Base-by-base conservation (phyloP, 2,888 invertebrate species). In the Ectropis crepuscularia region DNA sequence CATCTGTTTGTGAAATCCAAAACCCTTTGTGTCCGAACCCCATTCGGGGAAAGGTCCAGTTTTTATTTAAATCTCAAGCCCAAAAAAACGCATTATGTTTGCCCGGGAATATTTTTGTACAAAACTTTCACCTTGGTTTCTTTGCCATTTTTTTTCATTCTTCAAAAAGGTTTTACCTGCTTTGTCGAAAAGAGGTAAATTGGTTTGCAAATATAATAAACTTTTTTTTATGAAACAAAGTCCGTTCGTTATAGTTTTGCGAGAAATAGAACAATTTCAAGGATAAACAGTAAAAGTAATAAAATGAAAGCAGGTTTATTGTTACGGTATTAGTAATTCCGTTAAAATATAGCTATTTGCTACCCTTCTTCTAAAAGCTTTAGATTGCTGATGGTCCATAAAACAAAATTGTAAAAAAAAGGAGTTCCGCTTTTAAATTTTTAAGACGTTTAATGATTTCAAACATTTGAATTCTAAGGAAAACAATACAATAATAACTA, bases 1-100 rank as follows among this genome's bases (percentile, higher is more conserved):
- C 86, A 86, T 87, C 85, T 88, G 86, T 85, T 83, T 81, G 81
- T 86, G 90, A 88, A 89, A 91, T 85, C 74, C 76, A 85, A 90
- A 91, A 88, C 90, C 91, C 90, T 88, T 90, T 90, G 89, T 89
- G 80, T 77, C 77, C 72, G 74, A 72, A 69, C 43, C 47, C 75
- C 74, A 77, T 89, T 88, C 87, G 83, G 76, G 83, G 84, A 83
- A 84, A 83, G 82, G 81, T 78, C 76, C 78, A 69, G 69, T 75
- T 72, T 74, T 80, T 87, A 88, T 87, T 84, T 80, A 76, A 72
- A 77, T 78, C 72, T 78, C 64, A 57, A 57, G 61, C 66, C 68
- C 70, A 88, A 86, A 89, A 87, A 86, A 79, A 72, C 62, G 75
- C 79, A 84, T 84, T 83, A 83, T 82, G 74, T 85, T 85, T 83